phyloP scores from a whole-genome alignment of 2,888 invertebrate species.

The Nysson spinosus region DNA sequence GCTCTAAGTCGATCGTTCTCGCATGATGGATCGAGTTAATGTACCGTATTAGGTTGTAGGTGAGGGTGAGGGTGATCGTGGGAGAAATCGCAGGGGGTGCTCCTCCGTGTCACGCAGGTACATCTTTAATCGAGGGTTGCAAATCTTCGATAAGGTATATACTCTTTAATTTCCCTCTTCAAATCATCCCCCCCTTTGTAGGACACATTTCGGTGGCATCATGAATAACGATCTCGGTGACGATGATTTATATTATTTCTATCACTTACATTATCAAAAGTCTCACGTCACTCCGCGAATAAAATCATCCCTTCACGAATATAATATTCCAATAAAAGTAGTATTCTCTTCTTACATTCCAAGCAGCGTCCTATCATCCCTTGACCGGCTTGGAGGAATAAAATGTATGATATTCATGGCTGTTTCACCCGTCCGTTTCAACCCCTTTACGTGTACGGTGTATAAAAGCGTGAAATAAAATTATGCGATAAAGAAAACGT shows the following conservation, averaged over 20 bases:
- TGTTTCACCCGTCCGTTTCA: no score
- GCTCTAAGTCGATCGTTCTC: slow-evolving; percentile 59
- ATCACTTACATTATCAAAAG: no score
- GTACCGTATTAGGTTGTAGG: slow-evolving; percentile 62
- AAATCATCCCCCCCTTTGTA: background rate
- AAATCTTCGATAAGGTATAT: slow-evolving; percentile 22
- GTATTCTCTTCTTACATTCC: no score
- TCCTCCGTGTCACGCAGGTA: slow-evolving; percentile 33
- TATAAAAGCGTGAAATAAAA: slow-evolving; percentile 19
- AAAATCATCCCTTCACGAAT: no score
- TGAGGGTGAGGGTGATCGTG: slow-evolving; percentile 63
- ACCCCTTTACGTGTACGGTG: no score
- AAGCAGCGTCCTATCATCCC: no score
- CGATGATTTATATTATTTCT: background rate
- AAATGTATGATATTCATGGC: no score
- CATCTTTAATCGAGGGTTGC: slow-evolving; percentile 30
- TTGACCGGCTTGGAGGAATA: no score
- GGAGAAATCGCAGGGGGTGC: slow-evolving; percentile 65
- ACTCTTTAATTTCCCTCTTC: slow-evolving; percentile 23
- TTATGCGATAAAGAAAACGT: background rate
- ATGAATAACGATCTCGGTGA: background rate
- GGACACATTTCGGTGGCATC: background rate
- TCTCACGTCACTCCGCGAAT: no score
- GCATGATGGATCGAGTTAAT: slow-evolving; percentile 70
- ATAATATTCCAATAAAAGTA: no score